Base-by-base conservation (phyloP, 2,797 vertebrate genomes). In the Scarus forsteni region DNA sequence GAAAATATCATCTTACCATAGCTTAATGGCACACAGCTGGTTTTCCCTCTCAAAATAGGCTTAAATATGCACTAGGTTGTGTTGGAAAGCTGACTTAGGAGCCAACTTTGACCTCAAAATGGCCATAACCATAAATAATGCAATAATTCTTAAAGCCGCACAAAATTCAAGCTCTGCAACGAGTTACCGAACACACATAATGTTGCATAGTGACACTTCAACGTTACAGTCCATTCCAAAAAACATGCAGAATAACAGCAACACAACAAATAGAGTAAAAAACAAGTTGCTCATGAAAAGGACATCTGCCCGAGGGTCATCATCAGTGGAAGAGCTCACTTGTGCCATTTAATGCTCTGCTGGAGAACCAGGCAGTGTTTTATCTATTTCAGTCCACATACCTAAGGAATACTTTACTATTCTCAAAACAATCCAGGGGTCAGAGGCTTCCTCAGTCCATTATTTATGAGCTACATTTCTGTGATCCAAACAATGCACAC, bases 351-450 rank as follows among this genome's bases (percentile, higher is more conserved):
- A 84, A 88, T 82, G 79, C 82, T 84, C 64, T 62, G 66, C 70
- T 85, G 75, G 58, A 77, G 69, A 84, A 54, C 63, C 66, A 74
- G 82, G 63, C 50, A 63, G 73, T 62, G 66, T 87, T 88, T 87
- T 81, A 82, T 84, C 81, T 82, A 79, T 84, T 88, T 90, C 80
- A 88, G 44, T 69, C 78, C 68, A 78, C 74, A 85, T 79, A 89
- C 83, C 81, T 80, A 67, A 80, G 74, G 69, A 90, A 85, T 75
- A 80, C 65, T 72, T 77, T 79, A 53, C 43, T 77, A 66, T 83
- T 85, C 64, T 66, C 59, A 10, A 57, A 87, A 77, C 70, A 69
- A 57, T 49, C 60, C 73, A 57, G 40, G 56, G 69, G 77, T 45
- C 70, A 77, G 27, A 66, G 45, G 70, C 68, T 80, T 66, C 49